Base-by-base conservation (phyloP, 1,140 invertebrate species). In the Listronotus oregonensis region DNA sequence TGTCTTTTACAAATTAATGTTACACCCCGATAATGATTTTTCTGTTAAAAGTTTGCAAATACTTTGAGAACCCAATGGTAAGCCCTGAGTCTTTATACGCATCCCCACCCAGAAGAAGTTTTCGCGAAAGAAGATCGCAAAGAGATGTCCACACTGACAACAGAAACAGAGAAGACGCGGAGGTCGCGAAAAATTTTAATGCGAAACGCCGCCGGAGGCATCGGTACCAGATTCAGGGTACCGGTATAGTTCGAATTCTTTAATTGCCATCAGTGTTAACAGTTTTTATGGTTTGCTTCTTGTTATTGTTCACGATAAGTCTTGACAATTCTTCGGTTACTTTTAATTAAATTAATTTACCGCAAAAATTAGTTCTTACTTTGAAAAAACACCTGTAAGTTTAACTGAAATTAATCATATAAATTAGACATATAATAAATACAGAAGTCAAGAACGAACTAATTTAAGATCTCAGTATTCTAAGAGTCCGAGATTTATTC, bases 101-200 rank as follows among this genome's bases (percentile, higher is more conserved):
- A 54, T 63, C 60, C 60, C 60, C 60, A 63, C 60, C 60, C 14
- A 12, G 37, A 18, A n/a, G 37, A 27, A 40, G 47, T 63, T 63
- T 63, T 63, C 60, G 60, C 60, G 60, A 63, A 63, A 42, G 40
- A 63, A 63, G 60, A 63, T 63, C 47, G 60, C 49, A 52, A 34
- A 50, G 54, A 63, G 60, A 63, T 63, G 60, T 54, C 50, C 60
- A 52, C 51, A 39, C 42, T 63, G 40, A 46, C 57, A 43, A 59
- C 21, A 59, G 57, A 59, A 49, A 43, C 57, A 47, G 47, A 18
- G 46, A 47, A 43, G 43, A 59, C n/a, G 40, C 11, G 39, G 59
- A 61, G 40, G 51, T 55, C 60, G 60, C 60, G 51, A 54, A 63
- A 63, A 63, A 54, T 32, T 63, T 52, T 46, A 54, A 43, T 63